Evolutionary conservation across 1,140 invertebrate genomes (phyloP).

Genomic region (Drosophila nikananu): DNA sequence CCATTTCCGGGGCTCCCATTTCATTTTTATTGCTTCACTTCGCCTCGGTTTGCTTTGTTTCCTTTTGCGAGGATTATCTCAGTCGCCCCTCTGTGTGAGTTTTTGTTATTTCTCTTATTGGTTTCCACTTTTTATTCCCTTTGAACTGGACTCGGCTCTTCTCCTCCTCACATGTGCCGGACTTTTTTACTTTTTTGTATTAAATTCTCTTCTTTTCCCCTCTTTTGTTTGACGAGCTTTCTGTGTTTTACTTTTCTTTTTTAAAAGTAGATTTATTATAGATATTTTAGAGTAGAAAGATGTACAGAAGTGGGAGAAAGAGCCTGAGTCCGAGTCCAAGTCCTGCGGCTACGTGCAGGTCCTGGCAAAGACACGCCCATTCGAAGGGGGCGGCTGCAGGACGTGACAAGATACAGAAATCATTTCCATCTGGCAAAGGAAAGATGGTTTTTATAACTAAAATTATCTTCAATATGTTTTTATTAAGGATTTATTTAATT

Average conservation of each 20-base stretch:
- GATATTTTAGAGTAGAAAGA: constrained; percentile 28
- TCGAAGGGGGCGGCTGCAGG: background rate
- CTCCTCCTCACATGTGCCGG: constrained; percentile 17
- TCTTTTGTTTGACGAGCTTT: constrained; percentile 55
- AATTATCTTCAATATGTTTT: background rate
- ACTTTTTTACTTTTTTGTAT: constrained; percentile 49
- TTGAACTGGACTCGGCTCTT: constrained; percentile 60
- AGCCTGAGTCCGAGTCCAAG: background rate
- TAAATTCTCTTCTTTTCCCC: constrained; percentile 26
- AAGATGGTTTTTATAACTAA: background rate
- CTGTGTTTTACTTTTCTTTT: constrained; percentile 57
- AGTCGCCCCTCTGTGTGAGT: constrained; percentile 2
- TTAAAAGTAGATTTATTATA: constrained; percentile 70
- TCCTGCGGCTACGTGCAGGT: constrained; percentile 19
- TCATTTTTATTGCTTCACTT: constrained; percentile 59
- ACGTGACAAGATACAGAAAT: constrained; percentile 7
- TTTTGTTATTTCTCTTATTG: constrained; percentile 39
- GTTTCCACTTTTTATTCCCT: constrained; percentile 57
- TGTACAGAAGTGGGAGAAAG: background rate
- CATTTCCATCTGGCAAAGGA: background rate
- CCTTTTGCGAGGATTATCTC: constrained; percentile 29
- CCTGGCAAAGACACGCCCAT: constrained; percentile 6
- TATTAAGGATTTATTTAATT: no score
- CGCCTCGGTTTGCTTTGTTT: constrained; percentile 29
- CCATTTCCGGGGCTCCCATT: constrained; percentile 39